Evolutionary conservation across 2,797 vertebrate species (phyloP), one percentile per base, ranked within the genome.

Genomic region (Coreius guichenoti): DNA sequence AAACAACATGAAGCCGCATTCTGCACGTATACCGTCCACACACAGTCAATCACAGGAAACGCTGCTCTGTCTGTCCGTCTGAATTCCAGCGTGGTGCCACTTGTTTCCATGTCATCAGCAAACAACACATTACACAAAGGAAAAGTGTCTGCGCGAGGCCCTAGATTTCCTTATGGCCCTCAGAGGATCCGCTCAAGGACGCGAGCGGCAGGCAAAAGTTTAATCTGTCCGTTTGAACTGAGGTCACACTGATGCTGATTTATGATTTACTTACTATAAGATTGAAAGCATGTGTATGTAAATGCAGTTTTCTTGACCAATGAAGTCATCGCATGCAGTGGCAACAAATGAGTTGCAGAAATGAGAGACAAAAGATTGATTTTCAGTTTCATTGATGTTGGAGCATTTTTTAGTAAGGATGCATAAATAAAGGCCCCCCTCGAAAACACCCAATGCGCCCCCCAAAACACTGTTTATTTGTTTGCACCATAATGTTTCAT

Each of bases 1-100:
- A 86, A 56, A 89, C 87, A 83, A 78, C 87, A 29, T 39, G 26
- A 26, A 49, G 23, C 39, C 26, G n/a, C 81, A 84, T 86, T 89
- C 54, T 69, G 91, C 91, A 90, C 87, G 88, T 89, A 86, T 65
- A 81, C 90, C 89, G 73, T 80, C 86, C 88, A 86, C 47, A 17
- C 88, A 8, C 88, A 82, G 84, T 68, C 94, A 95, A 95, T 95
- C 94, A 94, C 94, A 96, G 95, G 95, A 96, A 95, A 92, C 91
- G 92, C 94, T 94, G 91, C 90, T 90, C 90, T 74, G 78, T 86
- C 79, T 23, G 83, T 91, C 86, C 58, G 74, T 90, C 82, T 82
- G 91, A 91, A 92, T 91, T 94, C 92, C 92, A 89, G 90, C 90
- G n/a, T 84, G 92, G 92, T 92, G 92, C 93, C 93, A 87, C 91